Percentiles rank a stretch among this genome's conserved stretches.
phyloP scores from a whole-genome alignment of 2,113 vertebrate genomes.

The Neolamprologus fasciatus region DNA sequence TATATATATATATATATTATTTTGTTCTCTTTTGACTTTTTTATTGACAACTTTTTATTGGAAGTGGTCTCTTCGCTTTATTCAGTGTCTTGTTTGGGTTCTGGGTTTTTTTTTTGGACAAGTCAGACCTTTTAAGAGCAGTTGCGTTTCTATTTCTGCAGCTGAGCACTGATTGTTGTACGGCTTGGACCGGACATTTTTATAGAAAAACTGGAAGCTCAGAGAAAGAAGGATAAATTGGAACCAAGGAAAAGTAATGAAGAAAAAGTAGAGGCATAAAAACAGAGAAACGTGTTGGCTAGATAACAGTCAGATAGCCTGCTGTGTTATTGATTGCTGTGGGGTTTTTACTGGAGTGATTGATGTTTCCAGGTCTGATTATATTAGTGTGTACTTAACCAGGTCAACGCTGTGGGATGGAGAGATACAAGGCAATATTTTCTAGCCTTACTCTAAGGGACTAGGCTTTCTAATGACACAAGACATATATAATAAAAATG shows the following conservation, averaged over 20 bases:
- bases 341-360: conserved; percentile 33
- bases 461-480: not conserved
- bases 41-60: not conserved
- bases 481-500: conserved; percentile 2
- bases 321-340: conserved; percentile 35
- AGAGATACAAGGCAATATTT: conserved; percentile 3
- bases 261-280: not conserved
- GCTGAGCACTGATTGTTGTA: not conserved
- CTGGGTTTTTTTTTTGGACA: not conserved
- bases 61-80: not conserved
- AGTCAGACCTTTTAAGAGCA: not conserved
- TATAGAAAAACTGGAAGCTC: not conserved
- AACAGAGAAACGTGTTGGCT: not conserved
- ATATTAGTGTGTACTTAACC: conserved; percentile 36
- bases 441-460: not conserved
- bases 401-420: not conserved
- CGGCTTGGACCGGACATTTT: not conserved
- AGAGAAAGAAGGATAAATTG: not conserved
- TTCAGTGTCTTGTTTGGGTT: not conserved
- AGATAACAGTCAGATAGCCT: not conserved
- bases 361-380: conserved; percentile 32
- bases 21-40: not conserved
- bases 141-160: not conserved
- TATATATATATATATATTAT: not conserved
- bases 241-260: not conserved